phyloP scores from a whole-genome alignment of 2,888 invertebrate species.

The Coronaproctus castanopsis region DNA sequence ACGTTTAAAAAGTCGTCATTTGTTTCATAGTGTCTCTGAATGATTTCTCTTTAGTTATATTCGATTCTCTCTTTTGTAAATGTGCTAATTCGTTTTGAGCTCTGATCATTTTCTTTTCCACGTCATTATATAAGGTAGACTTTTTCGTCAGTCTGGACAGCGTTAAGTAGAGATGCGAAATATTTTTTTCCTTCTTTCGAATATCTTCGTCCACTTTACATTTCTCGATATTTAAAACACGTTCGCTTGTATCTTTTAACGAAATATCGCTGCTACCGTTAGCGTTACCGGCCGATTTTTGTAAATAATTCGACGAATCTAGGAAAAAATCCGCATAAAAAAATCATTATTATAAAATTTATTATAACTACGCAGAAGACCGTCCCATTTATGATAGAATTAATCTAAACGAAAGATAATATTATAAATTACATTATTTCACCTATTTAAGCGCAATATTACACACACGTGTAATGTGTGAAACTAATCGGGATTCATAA shows the following conservation, averaged over 20 bases:
- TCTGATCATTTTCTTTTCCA: not conserved
- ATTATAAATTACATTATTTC: no score
- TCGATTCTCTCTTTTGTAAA: not conserved
- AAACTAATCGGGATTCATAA: no score
- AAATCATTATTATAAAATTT: no score
- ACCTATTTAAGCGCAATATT: no score
- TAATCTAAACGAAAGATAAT: no score
- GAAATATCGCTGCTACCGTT: not conserved
- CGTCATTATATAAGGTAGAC: not conserved
- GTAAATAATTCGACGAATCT: no score
- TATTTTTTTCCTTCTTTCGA: not conserved
- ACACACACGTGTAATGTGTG: no score
- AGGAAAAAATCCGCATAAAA: no score
- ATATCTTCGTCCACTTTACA: not conserved
- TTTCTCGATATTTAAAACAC: not conserved
- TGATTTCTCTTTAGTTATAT: slow-evolving; percentile 6
- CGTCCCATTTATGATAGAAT: no score
- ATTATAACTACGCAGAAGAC: no score
- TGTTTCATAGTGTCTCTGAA: slow-evolving; percentile 10
- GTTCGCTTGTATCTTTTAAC: not conserved
- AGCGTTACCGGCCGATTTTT: no score
- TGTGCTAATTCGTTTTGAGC: not conserved
- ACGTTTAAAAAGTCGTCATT: slow-evolving; percentile 8
- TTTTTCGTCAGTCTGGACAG: not conserved
- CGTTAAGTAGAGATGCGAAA: not conserved